Conservation (phyloP, 2,113 vertebrate genomes). For the Coptodon bakossiorum region DNA sequence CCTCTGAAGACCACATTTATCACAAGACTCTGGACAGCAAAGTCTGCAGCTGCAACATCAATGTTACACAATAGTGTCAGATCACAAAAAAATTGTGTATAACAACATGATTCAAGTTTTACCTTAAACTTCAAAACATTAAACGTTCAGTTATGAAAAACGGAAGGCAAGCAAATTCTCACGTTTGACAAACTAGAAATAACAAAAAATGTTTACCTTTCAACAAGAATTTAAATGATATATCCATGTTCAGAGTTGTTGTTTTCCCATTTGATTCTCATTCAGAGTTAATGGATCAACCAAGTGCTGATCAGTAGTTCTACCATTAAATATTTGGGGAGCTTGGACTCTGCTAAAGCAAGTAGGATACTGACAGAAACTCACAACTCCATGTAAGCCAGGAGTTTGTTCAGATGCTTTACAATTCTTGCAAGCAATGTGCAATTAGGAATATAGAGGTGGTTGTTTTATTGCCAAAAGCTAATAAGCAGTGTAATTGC, state of each 20-base stretch:
- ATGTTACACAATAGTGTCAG: neutral
- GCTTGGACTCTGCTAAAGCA: neutral
- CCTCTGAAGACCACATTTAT: constrained; percentile 2
- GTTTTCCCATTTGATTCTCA: neutral
- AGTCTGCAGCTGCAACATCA: constrained; percentile 13
- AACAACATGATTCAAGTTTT: neutral
- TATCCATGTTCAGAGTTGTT: neutral
- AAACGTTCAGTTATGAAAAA: neutral
- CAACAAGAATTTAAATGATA: neutral
- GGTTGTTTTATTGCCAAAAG: neutral
- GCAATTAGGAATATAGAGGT: neutral
- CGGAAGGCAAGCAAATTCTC: neutral
- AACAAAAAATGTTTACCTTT: rapidly evolving
- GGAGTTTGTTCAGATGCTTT: neutral
- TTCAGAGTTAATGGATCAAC: neutral
- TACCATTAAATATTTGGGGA: neutral
- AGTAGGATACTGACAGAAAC: neutral
- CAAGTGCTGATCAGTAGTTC: neutral
- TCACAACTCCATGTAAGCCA: neutral
- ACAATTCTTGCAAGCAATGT: neutral
- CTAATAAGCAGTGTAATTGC: neutral
- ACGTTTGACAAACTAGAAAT: neutral
- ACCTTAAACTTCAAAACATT: neutral
- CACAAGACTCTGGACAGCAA: neutral
- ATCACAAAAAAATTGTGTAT: neutral